Evolutionary conservation across 2,888 invertebrate genomes (phyloP).

Genomic region (Ecliptopera silaceata): DNA sequence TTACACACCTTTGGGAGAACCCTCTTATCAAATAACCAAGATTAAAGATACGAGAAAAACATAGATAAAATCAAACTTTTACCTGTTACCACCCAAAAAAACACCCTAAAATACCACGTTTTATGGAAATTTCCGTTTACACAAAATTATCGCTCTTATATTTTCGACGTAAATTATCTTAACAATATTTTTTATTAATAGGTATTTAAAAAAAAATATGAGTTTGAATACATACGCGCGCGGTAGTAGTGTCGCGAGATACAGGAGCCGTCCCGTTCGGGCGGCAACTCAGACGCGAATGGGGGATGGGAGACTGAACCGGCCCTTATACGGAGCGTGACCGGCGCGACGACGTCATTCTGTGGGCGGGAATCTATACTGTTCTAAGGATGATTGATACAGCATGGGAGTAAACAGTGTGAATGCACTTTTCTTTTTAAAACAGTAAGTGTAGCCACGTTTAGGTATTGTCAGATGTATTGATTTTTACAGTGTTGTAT

Average conservation of each 20-base stretch:
- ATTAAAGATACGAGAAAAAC: not conserved
- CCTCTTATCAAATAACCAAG: constrained; percentile 1
- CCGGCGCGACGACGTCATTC: constrained; percentile 47
- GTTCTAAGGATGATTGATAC: constrained; percentile 28
- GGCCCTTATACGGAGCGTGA: constrained; percentile 70
- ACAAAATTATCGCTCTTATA: not conserved
- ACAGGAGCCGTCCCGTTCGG: constrained; percentile 64
- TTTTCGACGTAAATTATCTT: no score
- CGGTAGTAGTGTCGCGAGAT: constrained; percentile 57
- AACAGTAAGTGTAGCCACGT: not conserved
- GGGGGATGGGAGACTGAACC: constrained; percentile 50
- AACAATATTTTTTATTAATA: not conserved
- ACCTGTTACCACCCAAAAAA: not conserved
- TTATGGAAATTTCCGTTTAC: not conserved
- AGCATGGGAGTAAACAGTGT: not conserved
- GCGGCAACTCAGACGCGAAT: constrained; percentile 69
- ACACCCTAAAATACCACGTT: not conserved
- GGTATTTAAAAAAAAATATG: no score
- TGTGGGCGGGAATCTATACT: constrained; percentile 64
- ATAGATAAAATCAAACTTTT: not conserved
- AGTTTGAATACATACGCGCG: constrained; percentile 70
- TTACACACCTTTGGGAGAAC: constrained; percentile 12
- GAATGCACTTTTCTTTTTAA: not conserved
- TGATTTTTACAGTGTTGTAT: no score
- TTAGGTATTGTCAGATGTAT: no score